Evolutionary conservation across 1,140 invertebrate genomes (phyloP), one percentile per base, ranked within the genome.

Genomic region (Drosophila micromelanica): DNA sequence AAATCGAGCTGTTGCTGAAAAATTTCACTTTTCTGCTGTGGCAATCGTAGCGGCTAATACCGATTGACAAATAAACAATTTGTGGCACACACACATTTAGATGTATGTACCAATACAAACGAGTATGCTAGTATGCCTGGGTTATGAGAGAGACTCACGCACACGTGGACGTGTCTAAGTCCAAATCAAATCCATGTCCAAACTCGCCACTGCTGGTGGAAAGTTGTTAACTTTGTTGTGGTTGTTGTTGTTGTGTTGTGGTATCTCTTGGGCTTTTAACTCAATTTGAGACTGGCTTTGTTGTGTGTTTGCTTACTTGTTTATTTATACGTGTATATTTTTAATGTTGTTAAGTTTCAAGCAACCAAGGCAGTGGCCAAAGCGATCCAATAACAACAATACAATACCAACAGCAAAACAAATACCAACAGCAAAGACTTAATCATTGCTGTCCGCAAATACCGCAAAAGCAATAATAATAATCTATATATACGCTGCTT

Each of bases 51-150:
- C 37, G 59, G 65, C 76, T 79, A 84, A 82, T 79, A 78, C 76
- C 78, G 78, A 86, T 87, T 86, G 81, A 87, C 75, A 86, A 87
- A 86, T 86, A 86, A 86, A 86, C 82, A 82, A 87, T 82, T 86
- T 85, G 78, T 80, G 74, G 63, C 32, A 48, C 37, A 63, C 37
- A 63, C 46, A 69, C 38, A 59, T 27, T 17, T 20, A 13, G 15
- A 60, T 9, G 23, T 43, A 17, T 32, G n/a, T n/a, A 37, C 13
- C 17, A 7, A 62, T n/a, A 59, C 23, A 57, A 9, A 35, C 9
- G 35, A 35, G 38, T 43, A 57, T 70, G 17, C n/a, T 23, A 23
- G 27, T 35, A 32, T 56, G 23, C 13, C 20, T 23, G 9, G 17
- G 51, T 17, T 52, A 27, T 40, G 38, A 43, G 20, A 55, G 46